Conservation (phyloP, 2,113 vertebrate species). For the Osmerus eperlanus region DNA sequence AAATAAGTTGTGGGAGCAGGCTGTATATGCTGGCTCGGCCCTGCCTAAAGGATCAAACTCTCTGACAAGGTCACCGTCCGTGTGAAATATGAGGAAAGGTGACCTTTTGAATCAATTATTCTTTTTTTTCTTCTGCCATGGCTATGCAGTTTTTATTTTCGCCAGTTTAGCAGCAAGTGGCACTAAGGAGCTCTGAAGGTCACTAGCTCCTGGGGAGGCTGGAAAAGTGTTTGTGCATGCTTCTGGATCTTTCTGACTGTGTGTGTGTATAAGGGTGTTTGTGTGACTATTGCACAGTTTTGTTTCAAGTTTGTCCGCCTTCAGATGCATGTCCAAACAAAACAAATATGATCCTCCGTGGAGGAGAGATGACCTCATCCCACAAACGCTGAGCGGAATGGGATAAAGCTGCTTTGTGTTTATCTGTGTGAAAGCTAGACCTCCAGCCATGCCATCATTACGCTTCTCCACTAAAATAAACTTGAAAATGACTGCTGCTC, state of each 20-base stretch:
- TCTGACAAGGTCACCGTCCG: constrained; percentile 29
- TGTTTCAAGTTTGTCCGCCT: neutral
- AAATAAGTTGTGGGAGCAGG: constrained; percentile 23
- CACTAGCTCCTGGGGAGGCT: constrained; percentile 25
- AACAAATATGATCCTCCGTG: neutral
- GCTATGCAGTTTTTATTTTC: constrained; percentile 30
- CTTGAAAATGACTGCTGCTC: constrained; percentile 1
- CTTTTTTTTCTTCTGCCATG: constrained; percentile 6
- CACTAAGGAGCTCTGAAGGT: constrained; percentile 30
- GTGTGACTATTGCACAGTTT: neutral
- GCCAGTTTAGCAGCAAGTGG: constrained; percentile 20
- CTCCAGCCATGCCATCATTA: neutral
- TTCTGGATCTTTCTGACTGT: constrained; percentile 5
- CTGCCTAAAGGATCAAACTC: constrained; percentile 30
- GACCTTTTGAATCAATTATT: constrained; percentile 48
- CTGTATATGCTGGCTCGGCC: constrained; percentile 19
- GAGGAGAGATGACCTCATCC: neutral
- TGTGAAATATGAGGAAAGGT: constrained; percentile 32
- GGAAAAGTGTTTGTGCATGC: constrained; percentile 1
- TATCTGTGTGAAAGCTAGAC: neutral
- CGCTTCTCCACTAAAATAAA: no score
- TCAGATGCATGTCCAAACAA: neutral
- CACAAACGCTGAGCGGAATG: neutral
- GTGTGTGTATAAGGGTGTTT: neutral
- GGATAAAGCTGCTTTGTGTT: neutral